Conservation (phyloP, 2,113 vertebrate genomes). For the Rana temporaria region DNA sequence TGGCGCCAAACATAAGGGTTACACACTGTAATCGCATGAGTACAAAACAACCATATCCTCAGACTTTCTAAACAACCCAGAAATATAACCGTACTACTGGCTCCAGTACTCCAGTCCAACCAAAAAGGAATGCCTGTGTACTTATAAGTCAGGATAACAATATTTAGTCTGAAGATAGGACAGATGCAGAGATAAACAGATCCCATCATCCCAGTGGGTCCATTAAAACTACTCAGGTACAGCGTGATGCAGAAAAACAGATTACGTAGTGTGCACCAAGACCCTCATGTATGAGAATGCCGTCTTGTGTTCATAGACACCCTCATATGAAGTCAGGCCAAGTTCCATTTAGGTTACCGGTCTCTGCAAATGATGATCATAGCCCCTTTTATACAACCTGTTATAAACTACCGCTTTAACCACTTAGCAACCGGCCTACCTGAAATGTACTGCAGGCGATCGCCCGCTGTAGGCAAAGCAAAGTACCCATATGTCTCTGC, state of each 20-base stretch:
- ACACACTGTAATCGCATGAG: neutral
- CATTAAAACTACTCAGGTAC: neutral
- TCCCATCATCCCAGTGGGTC: constrained; percentile 4
- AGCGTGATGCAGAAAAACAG: neutral
- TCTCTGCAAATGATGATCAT: no score
- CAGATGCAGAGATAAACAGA: constrained; percentile 21
- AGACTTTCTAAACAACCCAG: constrained; percentile 7
- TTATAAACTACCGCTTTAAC: no score
- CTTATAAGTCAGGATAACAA: neutral
- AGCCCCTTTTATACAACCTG: no score
- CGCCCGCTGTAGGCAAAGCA: no score
- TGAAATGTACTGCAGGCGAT: no score
- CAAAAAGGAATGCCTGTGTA: constrained; percentile 21
- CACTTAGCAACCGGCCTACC: no score
- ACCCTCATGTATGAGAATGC: no score
- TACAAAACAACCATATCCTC: constrained; percentile 6
- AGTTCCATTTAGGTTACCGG: no score
- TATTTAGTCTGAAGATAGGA: constrained; percentile 30
- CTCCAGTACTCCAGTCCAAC: constrained; percentile 9
- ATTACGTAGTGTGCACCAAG: no score
- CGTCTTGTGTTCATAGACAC: no score
- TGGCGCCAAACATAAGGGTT: neutral
- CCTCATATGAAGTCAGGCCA: no score
- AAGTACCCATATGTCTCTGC: no score
- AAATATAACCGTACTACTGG: constrained; percentile 16